Evolutionary conservation across 2,113 vertebrate genomes (phyloP), one percentile per base, ranked within the genome.

Genomic region (Tamias sibiricus): DNA sequence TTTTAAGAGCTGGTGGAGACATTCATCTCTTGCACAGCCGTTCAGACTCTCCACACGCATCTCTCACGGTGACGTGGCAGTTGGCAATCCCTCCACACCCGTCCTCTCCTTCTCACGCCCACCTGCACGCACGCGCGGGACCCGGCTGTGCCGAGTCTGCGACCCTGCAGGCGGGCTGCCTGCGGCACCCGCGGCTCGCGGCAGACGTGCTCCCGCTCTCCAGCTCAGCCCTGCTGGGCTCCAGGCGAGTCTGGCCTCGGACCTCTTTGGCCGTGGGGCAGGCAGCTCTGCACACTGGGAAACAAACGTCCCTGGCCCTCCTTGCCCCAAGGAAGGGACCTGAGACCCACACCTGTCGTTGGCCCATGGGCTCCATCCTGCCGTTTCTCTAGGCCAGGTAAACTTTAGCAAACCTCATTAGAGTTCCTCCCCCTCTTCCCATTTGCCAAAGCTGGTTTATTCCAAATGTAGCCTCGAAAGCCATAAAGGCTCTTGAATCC

Each of bases 331-430:
- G 20, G n/a, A 44, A 6, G 8, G 13, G 22, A 11, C 32, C 24
- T 12, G 2, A 10, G 74, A 26, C 11, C 0, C 66, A 37, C 2
- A 0, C n/a, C 79, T 2, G 22, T 20, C 68, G 2, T 20, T 40
- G 91, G 85, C 74, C 92, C 52, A 8, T 42, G 92, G 93, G 86
- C 96, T 91, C 26, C 85, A 94, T 82, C 76, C 89, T 64, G 88
- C 91, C 94, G n/a, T 91, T 95, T 85, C 91, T 95, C 96, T 26
- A 52, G 69, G 82, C 52, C 94, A 49, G 95, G 96, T 89, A 76
- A 71, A 96, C 91, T 91, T 86, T 0, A 94, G 97, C 57, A 97
- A 96, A 96, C 95, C 96, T 87, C 57, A 20, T 95, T 94, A 95
- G 79, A 11, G 14, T 9, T 13, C 57, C 4, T 72, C 95, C 90